Evolutionary conservation across 2,888 invertebrate genomes (phyloP), one percentile per base, ranked within the genome.

Genomic region (Erannis defoliaria): DNA sequence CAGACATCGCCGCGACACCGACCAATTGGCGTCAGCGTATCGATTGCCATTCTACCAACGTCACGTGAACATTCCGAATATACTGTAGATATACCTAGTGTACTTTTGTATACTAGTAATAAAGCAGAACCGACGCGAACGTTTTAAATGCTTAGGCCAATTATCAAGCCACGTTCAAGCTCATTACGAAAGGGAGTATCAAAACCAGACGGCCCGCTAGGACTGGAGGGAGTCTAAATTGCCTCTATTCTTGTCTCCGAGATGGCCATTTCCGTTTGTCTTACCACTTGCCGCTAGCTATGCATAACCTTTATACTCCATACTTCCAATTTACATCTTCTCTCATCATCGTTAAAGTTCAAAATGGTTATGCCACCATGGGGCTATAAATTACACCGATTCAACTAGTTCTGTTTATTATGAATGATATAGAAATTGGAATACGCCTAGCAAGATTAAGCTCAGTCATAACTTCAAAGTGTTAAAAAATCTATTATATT

Each of bases 21-120:
- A 78, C 84, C 80, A 81, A 78, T 86, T 81, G 87, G 87, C 88
- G 89, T 82, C 88, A 76, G 68, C 63, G 74, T 90, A 92, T 91
- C 83, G 91, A 92, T 92, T 74, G 72, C 72, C 75, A 77, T 77
- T 79, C 64, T 65, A 74, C 71, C 77, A 68, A 81, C 82, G 82
- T 84, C 82, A 85, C 73, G 69, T 71, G 71, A 67, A 75, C 73
- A 78, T 74, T 74, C n/a, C 56, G 68, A 54, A 67, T 26, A 26
- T 26, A 78, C 37, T 49, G 37, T 16, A 37, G 0, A 6, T 33
- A 19, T 48, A 33, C 19, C 8, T 14, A 31, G 26, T 31, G 10
- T 31, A 19, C 5, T 8, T 12, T 6, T 12, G 5, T 35, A 35
- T 3, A 0, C 14, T 8, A 10, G 31, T 21, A 12, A 14, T 26